Evolutionary conservation across 2,113 vertebrate species (phyloP).

Genomic region (Apteryx owenii): DNA sequence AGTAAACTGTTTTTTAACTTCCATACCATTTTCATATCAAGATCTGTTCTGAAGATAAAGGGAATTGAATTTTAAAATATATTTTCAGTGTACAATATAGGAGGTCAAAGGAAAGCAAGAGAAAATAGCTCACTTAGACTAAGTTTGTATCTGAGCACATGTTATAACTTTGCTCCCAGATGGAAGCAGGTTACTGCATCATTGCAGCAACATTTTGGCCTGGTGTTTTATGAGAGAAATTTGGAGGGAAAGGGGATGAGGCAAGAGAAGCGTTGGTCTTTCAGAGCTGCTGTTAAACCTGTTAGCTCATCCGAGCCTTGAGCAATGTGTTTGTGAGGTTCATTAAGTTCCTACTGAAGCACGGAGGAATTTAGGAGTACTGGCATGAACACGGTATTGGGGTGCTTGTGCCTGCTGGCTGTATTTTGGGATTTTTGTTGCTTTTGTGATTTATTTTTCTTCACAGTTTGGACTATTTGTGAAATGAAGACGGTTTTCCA

Average conservation of each 20-base stretch:
- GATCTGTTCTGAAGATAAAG: constrained; percentile 11
- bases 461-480: neutral
- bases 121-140: neutral
- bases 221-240: neutral
- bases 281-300: neutral
- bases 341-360: neutral
- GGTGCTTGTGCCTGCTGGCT: neutral
- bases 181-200: neutral
- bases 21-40: neutral
- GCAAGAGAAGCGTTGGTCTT: neutral
- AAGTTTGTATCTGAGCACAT: neutral
- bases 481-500: constrained; percentile 41
- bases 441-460: neutral
- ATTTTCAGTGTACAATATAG: neutral
- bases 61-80: constrained; percentile 14
- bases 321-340: neutral
- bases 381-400: neutral
- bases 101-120: neutral
- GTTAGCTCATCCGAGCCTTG: neutral
- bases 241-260: neutral
- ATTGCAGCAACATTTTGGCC: neutral
- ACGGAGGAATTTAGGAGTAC: neutral
- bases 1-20: neutral
- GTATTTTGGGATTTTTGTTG: neutral
- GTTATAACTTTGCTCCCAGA: constrained; percentile 6